phyloP scores from a whole-genome alignment of 2,797 vertebrate species.

The Falco naumanni region DNA sequence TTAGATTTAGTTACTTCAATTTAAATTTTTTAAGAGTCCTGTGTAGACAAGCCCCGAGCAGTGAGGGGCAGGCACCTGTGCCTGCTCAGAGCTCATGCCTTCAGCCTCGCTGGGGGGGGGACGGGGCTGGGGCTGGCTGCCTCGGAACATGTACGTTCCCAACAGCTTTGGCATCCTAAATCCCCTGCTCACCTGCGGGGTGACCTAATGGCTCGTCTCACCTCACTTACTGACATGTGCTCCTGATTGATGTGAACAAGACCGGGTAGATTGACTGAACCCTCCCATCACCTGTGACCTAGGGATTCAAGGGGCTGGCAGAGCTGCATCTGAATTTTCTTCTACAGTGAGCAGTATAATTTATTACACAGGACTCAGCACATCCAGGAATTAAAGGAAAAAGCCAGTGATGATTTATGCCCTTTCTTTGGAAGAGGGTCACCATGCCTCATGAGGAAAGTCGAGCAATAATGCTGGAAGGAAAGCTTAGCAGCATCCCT shows the following conservation, averaged over 20 bases:
- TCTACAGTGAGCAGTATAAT: neutral
- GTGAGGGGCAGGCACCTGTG: neutral
- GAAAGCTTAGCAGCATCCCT: neutral
- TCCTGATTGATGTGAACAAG: neutral
- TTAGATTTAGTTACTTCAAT: neutral
- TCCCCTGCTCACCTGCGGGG: neutral
- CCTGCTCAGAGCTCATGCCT: neutral
- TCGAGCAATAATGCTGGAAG: neutral
- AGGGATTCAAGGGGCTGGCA: neutral
- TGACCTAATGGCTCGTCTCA: neutral
- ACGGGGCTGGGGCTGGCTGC: neutral
- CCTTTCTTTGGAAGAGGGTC: slow-evolving; percentile 11
- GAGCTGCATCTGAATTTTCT: neutral
- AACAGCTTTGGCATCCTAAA: neutral
- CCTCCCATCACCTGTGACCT: neutral
- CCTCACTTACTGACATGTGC: neutral
- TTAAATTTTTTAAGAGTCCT: neutral
- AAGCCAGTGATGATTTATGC: neutral
- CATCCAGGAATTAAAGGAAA: neutral
- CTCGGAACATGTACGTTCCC: neutral
- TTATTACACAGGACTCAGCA: neutral
- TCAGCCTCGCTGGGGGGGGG: neutral
- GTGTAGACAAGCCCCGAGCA: neutral
- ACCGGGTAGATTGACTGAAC: neutral
- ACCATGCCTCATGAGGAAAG: neutral